These are phyloP conservation scores for Dryobates pubescens DNA, from an alignment of 2,797 vertebrate genomes.

Conservation along the genomic window DNA sequence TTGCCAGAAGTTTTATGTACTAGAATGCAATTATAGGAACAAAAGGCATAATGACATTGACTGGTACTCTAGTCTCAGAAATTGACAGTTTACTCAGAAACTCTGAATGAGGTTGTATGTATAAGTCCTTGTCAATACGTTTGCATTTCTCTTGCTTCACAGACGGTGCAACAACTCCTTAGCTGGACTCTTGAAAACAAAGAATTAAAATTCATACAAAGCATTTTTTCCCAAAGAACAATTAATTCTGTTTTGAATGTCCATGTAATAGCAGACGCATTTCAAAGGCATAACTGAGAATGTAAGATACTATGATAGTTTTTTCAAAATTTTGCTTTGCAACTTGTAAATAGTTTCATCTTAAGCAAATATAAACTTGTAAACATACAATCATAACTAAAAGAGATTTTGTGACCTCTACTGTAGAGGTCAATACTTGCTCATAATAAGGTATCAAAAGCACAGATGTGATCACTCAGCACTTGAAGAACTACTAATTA, in stretches of 20 bases:
- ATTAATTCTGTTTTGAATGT: slow-evolving; percentile 1
- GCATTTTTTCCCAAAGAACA: neutral
- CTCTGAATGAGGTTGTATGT: slow-evolving; percentile 44
- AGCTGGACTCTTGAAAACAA: neutral
- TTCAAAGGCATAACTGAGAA: neutral
- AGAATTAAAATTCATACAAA: neutral
- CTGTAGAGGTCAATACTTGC: neutral
- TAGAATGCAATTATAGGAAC: slow-evolving; percentile 72
- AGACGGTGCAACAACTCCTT: neutral
- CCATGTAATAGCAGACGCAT: neutral
- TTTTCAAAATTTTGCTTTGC: neutral
- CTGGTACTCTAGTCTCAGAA: slow-evolving; percentile 51
- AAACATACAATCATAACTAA: neutral
- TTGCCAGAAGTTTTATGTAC: slow-evolving; percentile 11
- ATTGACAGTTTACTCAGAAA: slow-evolving; percentile 61
- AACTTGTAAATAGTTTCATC: neutral
- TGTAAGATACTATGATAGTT: neutral
- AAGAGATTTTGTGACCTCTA: neutral
- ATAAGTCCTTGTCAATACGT: slow-evolving; percentile 3
- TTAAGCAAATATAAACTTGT: neutral
- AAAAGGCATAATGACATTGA: slow-evolving; percentile 70
- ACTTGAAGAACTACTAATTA: neutral
- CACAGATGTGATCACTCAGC: neutral
- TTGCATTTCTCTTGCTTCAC: neutral
- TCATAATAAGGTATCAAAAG: neutral